Evolutionary conservation across 2,113 vertebrate species (phyloP).

Genomic region (Oxygymnocypris stewartii): DNA sequence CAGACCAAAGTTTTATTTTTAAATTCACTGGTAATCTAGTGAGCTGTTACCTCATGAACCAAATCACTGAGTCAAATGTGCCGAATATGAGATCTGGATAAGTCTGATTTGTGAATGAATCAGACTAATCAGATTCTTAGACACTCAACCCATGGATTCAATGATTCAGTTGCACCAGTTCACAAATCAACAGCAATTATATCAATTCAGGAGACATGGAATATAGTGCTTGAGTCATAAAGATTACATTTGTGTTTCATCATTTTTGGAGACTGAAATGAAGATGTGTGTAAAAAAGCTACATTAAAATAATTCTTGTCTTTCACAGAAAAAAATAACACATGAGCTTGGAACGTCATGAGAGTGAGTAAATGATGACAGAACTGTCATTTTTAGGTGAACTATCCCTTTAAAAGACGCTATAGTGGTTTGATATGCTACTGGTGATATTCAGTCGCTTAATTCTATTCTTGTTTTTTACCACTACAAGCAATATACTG

Average conservation of each 20-base stretch:
- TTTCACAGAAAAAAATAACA: background rate
- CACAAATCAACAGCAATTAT: background rate
- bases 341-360: background rate
- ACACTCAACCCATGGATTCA: background rate
- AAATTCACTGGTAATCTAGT: background rate
- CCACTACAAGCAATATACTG: background rate
- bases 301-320: background rate
- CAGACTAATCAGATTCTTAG: background rate
- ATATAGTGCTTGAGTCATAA: no score
- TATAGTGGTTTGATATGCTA: background rate
- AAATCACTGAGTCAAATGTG: background rate
- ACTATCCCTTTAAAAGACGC: background rate
- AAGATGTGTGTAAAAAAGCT: background rate
- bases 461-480: background rate
- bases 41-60: background rate
- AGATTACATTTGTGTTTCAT: no score
- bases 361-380: background rate
- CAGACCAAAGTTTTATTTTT: background rate
- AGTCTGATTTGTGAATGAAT: background rate
- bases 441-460: background rate
- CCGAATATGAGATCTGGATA: background rate
- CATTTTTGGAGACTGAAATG: background rate
- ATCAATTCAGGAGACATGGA: no score
- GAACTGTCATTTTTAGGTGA: background rate
- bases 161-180: background rate